phyloP scores from a whole-genome alignment of 2,797 vertebrate species.

The Trachurus trachurus region DNA sequence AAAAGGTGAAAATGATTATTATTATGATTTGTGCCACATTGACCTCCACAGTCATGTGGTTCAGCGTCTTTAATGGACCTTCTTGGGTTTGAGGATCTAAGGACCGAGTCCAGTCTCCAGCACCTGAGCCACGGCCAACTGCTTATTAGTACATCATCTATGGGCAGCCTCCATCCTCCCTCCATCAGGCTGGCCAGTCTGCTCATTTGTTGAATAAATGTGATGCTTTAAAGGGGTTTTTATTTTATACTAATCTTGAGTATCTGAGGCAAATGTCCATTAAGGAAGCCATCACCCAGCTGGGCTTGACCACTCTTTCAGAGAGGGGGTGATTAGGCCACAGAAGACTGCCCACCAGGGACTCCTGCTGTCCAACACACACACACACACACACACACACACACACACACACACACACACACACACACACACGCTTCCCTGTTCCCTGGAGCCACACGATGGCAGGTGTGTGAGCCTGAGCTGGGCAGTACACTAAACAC shows the following conservation, averaged over 20 bases:
- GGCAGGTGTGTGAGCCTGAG: conserved; percentile 3
- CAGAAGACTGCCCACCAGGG: background rate
- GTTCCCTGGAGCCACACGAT: background rate
- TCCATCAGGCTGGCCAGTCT: background rate
- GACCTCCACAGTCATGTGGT: background rate
- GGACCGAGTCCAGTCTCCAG: background rate
- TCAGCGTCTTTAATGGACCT: background rate
- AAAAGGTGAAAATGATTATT: background rate
- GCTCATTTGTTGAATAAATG: background rate
- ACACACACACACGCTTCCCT: background rate
- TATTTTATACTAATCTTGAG: background rate
- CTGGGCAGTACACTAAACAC: background rate
- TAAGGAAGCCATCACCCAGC: background rate
- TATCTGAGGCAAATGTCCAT: background rate
- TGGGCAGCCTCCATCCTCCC: background rate
- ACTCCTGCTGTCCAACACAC: background rate
- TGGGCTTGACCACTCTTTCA: background rate
- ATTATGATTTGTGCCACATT: background rate
- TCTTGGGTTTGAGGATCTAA: background rate
- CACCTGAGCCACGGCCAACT: background rate
- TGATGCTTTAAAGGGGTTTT: background rate
- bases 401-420: background rate
- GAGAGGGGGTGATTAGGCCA: background rate
- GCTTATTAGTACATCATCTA: background rate
- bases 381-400: conserved; percentile 5